These are phyloP conservation scores for Chalcosyrphus nemorum DNA, from an alignment of 2,888 invertebrate genomes.

Conservation along the genomic window DNA sequence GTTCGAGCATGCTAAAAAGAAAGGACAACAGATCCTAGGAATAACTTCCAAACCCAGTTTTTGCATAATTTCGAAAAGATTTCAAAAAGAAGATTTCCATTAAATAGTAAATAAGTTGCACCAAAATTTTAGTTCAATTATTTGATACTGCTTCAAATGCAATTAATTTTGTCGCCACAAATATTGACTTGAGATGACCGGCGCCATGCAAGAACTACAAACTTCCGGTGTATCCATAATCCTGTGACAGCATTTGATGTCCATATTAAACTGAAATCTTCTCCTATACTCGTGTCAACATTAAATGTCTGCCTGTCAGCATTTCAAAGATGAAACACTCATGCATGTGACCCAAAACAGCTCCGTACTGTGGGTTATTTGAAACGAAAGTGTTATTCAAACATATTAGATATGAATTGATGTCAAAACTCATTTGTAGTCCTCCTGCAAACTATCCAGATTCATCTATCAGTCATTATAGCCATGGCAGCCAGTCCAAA, in stretches of 20 bases:
- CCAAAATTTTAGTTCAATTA: not conserved
- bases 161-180: conserved; percentile 17
- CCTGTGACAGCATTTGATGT: not conserved
- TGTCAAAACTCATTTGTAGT: conserved; percentile 40
- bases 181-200: conserved; percentile 6
- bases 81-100: no score
- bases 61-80: no score
- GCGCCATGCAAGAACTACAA: not conserved
- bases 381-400: conserved; percentile 28
- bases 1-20: no score
- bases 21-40: no score
- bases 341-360: not conserved
- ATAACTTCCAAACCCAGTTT: no score
- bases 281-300: not conserved
- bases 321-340: not conserved
- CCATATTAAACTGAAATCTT: not conserved
- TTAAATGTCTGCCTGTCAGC: not conserved
- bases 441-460: conserved; percentile 6
- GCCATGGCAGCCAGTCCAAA: conserved; percentile 32
- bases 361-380: not conserved
- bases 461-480: conserved; percentile 35
- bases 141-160: not conserved
- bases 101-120: conserved; percentile 1
- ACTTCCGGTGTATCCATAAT: not conserved
- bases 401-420: conserved; percentile 44